phyloP scores from a whole-genome alignment of 2,797 vertebrate species.

The Acrocephalus scirpaceus region DNA sequence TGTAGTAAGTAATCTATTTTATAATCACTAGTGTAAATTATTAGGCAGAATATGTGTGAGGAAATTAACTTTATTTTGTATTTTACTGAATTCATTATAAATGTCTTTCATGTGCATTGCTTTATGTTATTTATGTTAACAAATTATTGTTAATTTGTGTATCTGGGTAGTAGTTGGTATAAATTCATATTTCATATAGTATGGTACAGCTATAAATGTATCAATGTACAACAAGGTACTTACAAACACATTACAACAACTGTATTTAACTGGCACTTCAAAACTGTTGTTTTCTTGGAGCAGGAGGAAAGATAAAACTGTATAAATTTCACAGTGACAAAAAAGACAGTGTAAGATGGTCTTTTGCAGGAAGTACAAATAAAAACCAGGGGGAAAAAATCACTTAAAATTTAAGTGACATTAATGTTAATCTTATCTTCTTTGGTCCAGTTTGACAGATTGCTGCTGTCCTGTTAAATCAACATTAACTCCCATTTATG shows the following conservation, averaged over 20 bases:
- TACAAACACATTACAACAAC: neutral
- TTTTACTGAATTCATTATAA: neutral
- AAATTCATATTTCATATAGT: too few species aligned
- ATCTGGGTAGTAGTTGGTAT: neutral
- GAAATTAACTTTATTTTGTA: neutral
- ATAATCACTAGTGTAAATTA: neutral
- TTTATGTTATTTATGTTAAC: too few species aligned
- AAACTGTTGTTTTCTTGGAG: neutral
- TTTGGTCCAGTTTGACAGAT: neutral
- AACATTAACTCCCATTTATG: neutral
- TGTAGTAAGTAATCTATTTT: neutral
- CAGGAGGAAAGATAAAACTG: neutral
- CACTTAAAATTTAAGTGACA: neutral
- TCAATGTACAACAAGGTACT: neutral
- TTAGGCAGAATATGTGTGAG: neutral
- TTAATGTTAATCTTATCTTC: neutral
- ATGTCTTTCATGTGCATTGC: neutral
- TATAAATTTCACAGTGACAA: neutral
- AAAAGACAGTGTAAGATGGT: neutral
- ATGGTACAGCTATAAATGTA: neutral
- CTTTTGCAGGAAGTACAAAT: neutral
- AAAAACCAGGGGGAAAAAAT: neutral
- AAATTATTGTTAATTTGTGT: neutral
- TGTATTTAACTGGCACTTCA: neutral
- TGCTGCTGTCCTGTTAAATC: conserved; percentile 1